Evolutionary conservation across 1,140 invertebrate species (phyloP), one percentile per base, ranked within the genome.

Genomic region (Zaprionus tsacasi): DNA sequence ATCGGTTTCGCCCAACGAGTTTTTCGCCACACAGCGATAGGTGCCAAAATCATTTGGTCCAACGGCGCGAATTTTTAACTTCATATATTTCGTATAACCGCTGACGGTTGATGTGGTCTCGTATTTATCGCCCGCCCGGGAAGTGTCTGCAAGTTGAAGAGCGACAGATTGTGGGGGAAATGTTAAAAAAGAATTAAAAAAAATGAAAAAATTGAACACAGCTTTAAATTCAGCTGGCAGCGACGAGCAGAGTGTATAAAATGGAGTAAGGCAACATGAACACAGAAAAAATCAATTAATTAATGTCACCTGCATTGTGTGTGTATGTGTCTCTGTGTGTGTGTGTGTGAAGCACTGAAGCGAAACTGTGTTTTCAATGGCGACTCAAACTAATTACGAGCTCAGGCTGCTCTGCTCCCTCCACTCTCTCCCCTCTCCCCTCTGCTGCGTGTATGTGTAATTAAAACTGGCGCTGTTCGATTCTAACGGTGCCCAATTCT

Each of bases 1-100:
- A 92, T 98, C 97, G 11, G 98, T 98, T 89, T 97, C 96, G 40
- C 98, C 98, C 8, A 99, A 94, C 15, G 96, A 97, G 93, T 99
- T 99, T 93, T 98, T 98, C 8, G 98, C 98, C 30, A 99, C 96
- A 92, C 98, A 99, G 91, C 96, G 96, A 93, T 98, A 98, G 8
- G 96, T 96, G 52, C 96, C 97, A 92, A 97, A 98, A 92, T 98
- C 97, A 75, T 94, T 94, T 64, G 94, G 93, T 17, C 95, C 95
- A 45, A 98, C 95, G 92, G 95, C 96, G 56, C 96, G 94, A 88
- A 98, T 97, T 93, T 97, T 97, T 78, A 98, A 94, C 94, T 95
- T 96, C 97, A 98, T 98, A 93, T 96, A 96, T 87, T 97, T 96
- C 86, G 96, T 97, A 93, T 98, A 98, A 64, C 95, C 96, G 88